These are phyloP conservation scores for Thaumetopoea pityocampa DNA, from an alignment of 1,140 invertebrate species.

Conservation along the genomic window DNA sequence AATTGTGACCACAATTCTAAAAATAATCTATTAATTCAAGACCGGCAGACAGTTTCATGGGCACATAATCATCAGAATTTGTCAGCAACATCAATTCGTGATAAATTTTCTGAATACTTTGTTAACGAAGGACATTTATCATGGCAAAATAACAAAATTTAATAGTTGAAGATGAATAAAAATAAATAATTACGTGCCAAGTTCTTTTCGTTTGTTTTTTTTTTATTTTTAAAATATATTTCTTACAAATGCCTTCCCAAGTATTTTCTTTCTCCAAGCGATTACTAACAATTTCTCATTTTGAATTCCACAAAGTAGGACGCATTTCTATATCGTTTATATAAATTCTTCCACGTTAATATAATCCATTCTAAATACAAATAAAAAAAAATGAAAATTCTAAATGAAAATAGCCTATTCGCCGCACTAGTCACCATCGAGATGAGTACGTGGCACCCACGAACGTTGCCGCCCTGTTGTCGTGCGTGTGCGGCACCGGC, in stretches of 20 bases:
- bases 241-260: background rate
- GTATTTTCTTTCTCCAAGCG: slow-evolving; percentile 8
- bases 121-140: slow-evolving; percentile 6
- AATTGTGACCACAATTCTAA: slow-evolving; percentile 2
- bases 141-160: slow-evolving; percentile 12
- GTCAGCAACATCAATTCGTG: slow-evolving; percentile 11
- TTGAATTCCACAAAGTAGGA: slow-evolving; percentile 9
- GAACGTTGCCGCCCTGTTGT: slow-evolving; percentile 8
- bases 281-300: slow-evolving; percentile 7
- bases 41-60: background rate
- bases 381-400: slow-evolving; percentile 4
- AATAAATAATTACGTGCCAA: slow-evolving; percentile 5
- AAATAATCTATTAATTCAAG: slow-evolving; percentile 6
- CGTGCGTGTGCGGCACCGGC: slow-evolving; percentile 10
- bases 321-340: slow-evolving; percentile 9
- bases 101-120: slow-evolving; percentile 13
- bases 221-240: slow-evolving; percentile 7
- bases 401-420: slow-evolving; percentile 8
- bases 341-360: slow-evolving; percentile 13
- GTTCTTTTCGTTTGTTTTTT: slow-evolving; percentile 6
- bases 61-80: slow-evolving; percentile 6
- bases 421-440: slow-evolving; percentile 6
- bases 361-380: slow-evolving; percentile 8
- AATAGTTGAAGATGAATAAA: no score
- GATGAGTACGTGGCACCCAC: slow-evolving; percentile 4